phyloP scores from a whole-genome alignment of 2,888 invertebrate genomes.

The Zonitis immaculata region DNA sequence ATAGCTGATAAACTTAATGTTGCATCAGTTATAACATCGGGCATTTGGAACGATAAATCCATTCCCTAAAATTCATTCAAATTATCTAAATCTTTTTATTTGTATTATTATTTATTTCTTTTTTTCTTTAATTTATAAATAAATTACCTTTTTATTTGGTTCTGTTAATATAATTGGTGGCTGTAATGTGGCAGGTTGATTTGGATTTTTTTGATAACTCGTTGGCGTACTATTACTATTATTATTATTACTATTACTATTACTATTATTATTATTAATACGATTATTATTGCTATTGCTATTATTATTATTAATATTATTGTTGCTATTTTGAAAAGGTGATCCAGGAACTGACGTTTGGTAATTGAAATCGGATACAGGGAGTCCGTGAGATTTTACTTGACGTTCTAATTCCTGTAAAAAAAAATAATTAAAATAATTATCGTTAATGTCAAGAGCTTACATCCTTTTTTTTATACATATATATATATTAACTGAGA shows the following conservation, averaged over 20 bases:
- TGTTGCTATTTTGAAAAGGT: conserved; percentile 4
- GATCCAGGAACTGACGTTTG: conserved; percentile 44
- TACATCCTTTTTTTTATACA: no score
- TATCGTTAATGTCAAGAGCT: no score
- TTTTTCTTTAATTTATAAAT: no score
- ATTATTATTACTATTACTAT: conserved; percentile 13
- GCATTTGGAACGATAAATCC: conserved; percentile 48
- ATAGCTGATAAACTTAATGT: conserved; percentile 57
- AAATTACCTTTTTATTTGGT: conserved; percentile 44
- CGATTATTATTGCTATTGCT: conserved; percentile 10
- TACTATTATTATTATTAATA: conserved; percentile 10
- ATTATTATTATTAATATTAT: conserved; percentile 15
- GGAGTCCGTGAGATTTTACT: conserved; percentile 70
- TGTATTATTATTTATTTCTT: no score
- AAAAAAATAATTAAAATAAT: not conserved
- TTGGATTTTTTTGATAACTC: conserved; percentile 24
- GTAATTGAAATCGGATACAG: conserved; percentile 60
- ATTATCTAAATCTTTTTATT: not conserved
- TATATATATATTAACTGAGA: no score
- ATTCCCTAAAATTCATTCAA: conserved; percentile 7
- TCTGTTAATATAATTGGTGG: conserved; percentile 45
- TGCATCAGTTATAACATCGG: conserved; percentile 52
- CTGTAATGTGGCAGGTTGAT: conserved; percentile 34
- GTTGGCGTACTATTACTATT: no score
- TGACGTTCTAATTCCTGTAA: conserved; percentile 76